Conservation (phyloP, 2,888 invertebrate species). For the Pachycephus smyrnensis region DNA sequence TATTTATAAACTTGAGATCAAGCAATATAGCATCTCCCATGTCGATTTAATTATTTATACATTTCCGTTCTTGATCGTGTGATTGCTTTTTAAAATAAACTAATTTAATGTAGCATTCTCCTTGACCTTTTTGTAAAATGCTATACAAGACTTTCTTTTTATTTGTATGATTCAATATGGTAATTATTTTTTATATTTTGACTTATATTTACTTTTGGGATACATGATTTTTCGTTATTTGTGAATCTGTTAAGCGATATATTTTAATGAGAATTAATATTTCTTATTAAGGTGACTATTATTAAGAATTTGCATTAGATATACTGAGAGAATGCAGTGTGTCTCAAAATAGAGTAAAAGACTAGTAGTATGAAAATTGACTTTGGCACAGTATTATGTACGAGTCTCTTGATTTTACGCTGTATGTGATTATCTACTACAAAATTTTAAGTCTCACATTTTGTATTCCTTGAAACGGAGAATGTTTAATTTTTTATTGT, state of each 20-base stretch:
- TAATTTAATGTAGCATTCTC: background rate
- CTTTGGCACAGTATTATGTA: background rate
- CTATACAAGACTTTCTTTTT: background rate
- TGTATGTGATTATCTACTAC: background rate
- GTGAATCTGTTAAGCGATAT: too few relatives aligned
- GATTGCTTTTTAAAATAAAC: background rate
- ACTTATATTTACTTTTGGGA: background rate
- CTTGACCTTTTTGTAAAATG: background rate
- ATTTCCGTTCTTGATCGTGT: background rate
- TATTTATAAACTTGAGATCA: constrained; percentile 55
- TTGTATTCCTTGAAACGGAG: background rate
- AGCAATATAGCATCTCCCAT: constrained; percentile 38
- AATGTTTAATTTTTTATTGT: constrained; percentile 8
- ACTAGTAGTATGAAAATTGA: background rate
- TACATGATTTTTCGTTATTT: background rate
- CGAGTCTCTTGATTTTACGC: background rate
- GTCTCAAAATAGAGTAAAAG: background rate
- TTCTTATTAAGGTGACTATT: too few relatives aligned
- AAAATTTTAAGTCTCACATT: constrained; percentile 4
- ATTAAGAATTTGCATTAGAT: background rate
- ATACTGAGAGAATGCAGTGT: background rate
- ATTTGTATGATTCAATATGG: background rate
- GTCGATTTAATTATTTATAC: constrained; percentile 3
- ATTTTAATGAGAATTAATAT: too few relatives aligned
- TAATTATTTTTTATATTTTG: background rate